A percentile compares a stretch with the other conserved stretches of the same genome.
phyloP scores from a whole-genome alignment of 2,797 vertebrate genomes.

The Chanos chanos region DNA sequence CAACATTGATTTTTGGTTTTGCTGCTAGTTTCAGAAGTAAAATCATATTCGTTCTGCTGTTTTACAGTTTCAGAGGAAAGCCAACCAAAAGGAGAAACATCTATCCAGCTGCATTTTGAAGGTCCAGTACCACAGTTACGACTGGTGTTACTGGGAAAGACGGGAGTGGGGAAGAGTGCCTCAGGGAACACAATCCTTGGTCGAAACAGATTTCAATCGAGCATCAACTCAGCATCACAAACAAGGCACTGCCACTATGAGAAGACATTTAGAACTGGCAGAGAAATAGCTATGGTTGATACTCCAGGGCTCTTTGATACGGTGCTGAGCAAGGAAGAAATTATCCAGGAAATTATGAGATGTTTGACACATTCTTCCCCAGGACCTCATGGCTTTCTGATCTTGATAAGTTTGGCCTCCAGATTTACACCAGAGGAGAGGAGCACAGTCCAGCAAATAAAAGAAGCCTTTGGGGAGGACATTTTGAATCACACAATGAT shows the following conservation, averaged over 20 bases:
- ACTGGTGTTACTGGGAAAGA: constrained; percentile 55
- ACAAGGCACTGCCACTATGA: too few species aligned
- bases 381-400: constrained; percentile 24
- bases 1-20: too few species aligned
- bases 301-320: constrained; percentile 32
- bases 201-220: too few species aligned
- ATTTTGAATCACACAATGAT: neutral
- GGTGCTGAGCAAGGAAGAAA: rapidly evolving
- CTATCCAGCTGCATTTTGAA: too few species aligned
- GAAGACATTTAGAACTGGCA: too few species aligned
- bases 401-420: neutral
- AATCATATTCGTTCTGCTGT: too few species aligned
- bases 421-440: constrained; percentile 6
- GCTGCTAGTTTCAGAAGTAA: too few species aligned
- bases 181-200: constrained; percentile 21
- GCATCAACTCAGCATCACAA: too few species aligned
- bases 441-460: constrained; percentile 1
- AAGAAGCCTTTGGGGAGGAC: constrained; percentile 3
- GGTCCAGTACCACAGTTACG: too few species aligned
- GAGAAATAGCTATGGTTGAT: neutral
- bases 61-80: too few species aligned
- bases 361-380: constrained; percentile 6
- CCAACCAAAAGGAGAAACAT: too few species aligned
- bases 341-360: neutral
- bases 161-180: constrained; percentile 50